Evolutionary conservation across 2,888 invertebrate species (phyloP).

Genomic region (Watsonalla cultraria): DNA sequence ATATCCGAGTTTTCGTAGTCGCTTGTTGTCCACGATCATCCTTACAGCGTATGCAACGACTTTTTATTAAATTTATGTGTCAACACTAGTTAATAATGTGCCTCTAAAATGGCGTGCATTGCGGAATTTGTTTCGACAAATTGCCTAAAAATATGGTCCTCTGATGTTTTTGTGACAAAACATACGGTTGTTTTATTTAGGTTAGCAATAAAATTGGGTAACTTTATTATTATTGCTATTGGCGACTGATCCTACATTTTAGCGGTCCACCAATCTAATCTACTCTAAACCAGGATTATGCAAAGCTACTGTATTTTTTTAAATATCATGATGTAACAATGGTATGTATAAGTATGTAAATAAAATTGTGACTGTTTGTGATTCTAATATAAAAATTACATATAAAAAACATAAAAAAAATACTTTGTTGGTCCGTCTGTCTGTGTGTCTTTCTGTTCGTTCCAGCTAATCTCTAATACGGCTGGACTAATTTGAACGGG

Average conservation of each 20-base stretch:
- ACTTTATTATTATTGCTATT: no score
- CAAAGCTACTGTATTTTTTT: background rate
- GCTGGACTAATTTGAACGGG: no score
- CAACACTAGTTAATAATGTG: slow-evolving; percentile 20
- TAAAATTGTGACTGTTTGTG: no score
- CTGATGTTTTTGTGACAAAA: background rate
- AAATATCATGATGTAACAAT: no score
- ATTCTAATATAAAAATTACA: no score
- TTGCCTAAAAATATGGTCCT: background rate
- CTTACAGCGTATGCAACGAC: slow-evolving; percentile 39
- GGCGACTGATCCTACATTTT: no score
- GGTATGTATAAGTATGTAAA: no score
- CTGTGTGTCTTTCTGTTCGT: no score
- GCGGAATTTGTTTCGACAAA: no score
- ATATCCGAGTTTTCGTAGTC: slow-evolving; percentile 42
- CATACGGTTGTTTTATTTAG: background rate
- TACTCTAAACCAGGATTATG: background rate
- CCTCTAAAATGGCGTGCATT: slow-evolving; percentile 2
- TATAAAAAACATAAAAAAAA: no score
- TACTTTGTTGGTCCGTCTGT: no score
- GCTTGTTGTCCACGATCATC: slow-evolving; percentile 45
- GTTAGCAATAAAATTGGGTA: background rate
- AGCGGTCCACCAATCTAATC: background rate
- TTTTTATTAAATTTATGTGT: slow-evolving; percentile 31
- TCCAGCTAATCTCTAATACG: no score